These are phyloP conservation scores for Pteropus alecto DNA, from an alignment of 2,113 vertebrate genomes.

Conservation along the genomic window DNA sequence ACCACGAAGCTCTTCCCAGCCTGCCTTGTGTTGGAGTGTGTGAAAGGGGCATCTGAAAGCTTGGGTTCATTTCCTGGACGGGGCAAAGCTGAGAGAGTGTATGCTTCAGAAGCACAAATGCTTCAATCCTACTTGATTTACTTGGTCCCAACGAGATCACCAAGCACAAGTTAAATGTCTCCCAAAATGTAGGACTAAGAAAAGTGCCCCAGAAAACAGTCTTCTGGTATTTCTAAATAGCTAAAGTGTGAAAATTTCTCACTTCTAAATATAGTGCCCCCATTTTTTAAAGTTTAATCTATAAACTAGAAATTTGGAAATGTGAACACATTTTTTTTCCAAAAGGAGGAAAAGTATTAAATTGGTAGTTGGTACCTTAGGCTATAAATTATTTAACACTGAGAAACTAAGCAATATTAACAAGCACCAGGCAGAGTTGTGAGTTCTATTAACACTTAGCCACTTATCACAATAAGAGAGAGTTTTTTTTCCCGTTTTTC, in stretches of 20 bases:
- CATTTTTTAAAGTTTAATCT: background rate
- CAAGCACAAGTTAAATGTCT: background rate
- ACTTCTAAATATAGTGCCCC: conserved; percentile 6
- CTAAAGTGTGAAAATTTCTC: background rate
- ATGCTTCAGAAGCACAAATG: background rate
- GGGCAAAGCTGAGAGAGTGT: accelerated
- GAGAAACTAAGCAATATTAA: background rate
- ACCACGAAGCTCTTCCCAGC: background rate
- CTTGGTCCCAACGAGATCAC: background rate
- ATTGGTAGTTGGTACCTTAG: background rate
- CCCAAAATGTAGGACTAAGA: background rate
- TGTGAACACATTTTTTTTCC: background rate
- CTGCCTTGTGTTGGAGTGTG: background rate
- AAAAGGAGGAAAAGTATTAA: background rate
- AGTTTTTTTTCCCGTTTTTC: background rate
- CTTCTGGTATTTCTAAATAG: background rate
- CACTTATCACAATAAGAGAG: background rate
- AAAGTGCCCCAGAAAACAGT: background rate
- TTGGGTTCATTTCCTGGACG: accelerated
- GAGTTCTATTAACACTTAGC: background rate
- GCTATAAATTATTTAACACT: background rate
- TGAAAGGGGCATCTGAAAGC: background rate
- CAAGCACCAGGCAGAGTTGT: background rate
- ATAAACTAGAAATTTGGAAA: background rate
- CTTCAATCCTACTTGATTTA: background rate